These are phyloP conservation scores for Entomyzon cyanotis DNA, from an alignment of 2,113 vertebrate species.

Conservation along the genomic window DNA sequence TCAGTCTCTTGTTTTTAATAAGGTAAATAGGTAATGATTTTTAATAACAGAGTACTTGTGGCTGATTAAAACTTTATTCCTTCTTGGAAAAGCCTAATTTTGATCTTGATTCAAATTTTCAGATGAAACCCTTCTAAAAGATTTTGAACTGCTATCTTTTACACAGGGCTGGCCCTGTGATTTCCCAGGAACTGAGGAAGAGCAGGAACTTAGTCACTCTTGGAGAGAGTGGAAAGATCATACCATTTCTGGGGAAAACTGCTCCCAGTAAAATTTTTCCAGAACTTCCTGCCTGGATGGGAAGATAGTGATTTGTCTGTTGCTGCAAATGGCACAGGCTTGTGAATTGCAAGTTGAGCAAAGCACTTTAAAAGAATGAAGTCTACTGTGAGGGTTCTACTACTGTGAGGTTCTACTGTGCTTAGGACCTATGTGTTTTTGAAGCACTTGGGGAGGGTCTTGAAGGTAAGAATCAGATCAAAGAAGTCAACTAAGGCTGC, in stretches of 20 bases:
- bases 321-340: background rate
- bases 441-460: background rate
- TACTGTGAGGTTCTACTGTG: no score
- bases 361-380: background rate
- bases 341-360: background rate
- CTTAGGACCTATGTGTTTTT: background rate
- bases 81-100: conserved; percentile 62
- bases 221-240: background rate
- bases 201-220: background rate
- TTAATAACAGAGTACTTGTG: conserved; percentile 45
- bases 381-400: background rate
- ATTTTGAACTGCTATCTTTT: background rate
- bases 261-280: background rate
- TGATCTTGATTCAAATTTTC: conserved; percentile 22
- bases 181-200: background rate
- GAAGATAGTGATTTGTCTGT: background rate
- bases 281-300: background rate
- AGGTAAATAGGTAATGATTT: conserved; percentile 50
- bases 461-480: background rate
- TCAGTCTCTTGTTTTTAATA: conserved; percentile 72
- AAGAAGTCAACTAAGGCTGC: background rate
- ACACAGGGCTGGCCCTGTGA: background rate
- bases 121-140: conserved; percentile 34
- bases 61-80: conserved; percentile 67
- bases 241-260: background rate